A percentile compares a stretch with the other conserved stretches of the same genome.
Evolutionary conservation across 2,113 vertebrate species (phyloP).

Genomic region (Myrmecophaga tridactyla): DNA sequence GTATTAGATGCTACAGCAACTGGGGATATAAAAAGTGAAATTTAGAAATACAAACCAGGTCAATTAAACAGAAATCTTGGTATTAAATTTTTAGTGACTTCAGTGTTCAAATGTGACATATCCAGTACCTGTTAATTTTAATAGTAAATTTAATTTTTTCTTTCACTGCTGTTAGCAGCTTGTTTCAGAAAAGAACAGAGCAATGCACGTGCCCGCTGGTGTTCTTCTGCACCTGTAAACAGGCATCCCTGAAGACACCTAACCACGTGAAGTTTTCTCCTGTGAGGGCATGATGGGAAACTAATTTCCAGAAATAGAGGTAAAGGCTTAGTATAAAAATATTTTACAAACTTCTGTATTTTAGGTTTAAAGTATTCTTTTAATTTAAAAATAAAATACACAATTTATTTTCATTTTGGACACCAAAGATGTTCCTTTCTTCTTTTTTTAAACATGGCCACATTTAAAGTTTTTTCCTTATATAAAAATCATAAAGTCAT

Average conservation of each 20-base stretch:
- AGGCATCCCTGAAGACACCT: not conserved
- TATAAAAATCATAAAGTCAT: not conserved
- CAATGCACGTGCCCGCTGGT: not conserved
- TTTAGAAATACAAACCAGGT: constrained; percentile 15
- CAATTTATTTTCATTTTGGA: constrained; percentile 41
- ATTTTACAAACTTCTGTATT: constrained; percentile 15
- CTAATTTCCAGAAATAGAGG: not conserved
- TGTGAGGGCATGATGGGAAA: not conserved
- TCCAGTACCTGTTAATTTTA: not conserved
- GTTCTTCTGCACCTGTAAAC: not conserved
- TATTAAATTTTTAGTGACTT: not conserved
- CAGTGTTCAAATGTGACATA: not conserved
- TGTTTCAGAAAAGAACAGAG: not conserved
- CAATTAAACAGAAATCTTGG: not conserved
- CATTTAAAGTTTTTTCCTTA: constrained; percentile 35
- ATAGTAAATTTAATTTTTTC: not conserved
- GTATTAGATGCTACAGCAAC: not conserved
- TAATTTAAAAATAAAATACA: constrained; percentile 24
- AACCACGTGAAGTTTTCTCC: not conserved
- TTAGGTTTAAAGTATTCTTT: constrained; percentile 17
- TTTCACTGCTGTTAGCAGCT: not conserved
- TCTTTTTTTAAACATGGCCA: not conserved
- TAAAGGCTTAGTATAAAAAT: not conserved
- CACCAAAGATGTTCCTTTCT: not conserved
- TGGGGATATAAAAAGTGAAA: not conserved